Evolutionary conservation across 2,888 invertebrate genomes (phyloP), one percentile per base, ranked within the genome.

Genomic region (Leptarthrus brevirostris): DNA sequence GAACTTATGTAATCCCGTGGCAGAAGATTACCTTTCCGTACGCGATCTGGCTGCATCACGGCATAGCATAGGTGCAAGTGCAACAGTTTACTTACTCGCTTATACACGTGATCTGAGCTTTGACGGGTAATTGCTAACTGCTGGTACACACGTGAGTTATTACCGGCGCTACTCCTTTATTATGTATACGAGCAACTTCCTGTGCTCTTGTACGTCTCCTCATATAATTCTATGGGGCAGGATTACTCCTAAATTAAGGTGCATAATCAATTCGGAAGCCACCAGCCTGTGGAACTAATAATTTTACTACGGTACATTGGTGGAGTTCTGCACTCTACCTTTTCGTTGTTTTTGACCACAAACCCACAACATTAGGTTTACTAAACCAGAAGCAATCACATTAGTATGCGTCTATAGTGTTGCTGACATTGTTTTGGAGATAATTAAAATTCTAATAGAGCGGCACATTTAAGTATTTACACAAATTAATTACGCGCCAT

Each of bases 391-490:
- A 8, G 12, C 40, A 0, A 40, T 40, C 40, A 1, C n/a, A 40
- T 40, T n/a, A 12, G 40, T 12, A 52, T 52, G 16, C 69, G 30
- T 30, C 52, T 18, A 16, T 34, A 18, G 52, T 20, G 12, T 20
- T 30, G 34, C 52, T 52, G 34, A 30, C 69, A 69, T 69, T 49
- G 52, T 69, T 69, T 52, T 20, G 16, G 69, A n/a, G 52, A 69
- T 69, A 69, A 69, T 69, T 69, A 69, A 69, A 69, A 69, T 69
- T 49, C 69, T 69, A 69, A 69, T 69, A 14, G 34, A 44, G 30
- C 14, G 69, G 69, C 52, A 52, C 69, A 69, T 52, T 69, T 69
- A 69, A 69, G 69, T 69, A 69, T 69, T 69, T 69, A 52, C 69
- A 69, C 30, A 47, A 47, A 66, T 66, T 66, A 66, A 66, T 66